Percentiles rank a stretch among this genome's conserved stretches.
phyloP scores from a whole-genome alignment of 2,797 vertebrate species.

The Paramormyrops hopkinsi region DNA sequence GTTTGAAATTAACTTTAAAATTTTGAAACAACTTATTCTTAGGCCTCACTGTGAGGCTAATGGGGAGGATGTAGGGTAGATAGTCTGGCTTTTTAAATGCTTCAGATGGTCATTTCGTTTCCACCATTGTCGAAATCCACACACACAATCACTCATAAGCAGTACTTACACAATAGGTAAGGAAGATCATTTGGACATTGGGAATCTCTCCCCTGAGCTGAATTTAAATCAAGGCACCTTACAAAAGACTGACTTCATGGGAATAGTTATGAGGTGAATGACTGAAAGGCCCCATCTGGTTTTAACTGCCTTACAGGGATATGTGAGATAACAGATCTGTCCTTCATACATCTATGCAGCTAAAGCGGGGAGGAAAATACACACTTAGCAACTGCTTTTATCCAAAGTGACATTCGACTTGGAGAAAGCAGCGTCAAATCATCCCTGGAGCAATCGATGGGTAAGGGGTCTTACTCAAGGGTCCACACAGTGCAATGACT shows the following conservation, averaged over 20 bases:
- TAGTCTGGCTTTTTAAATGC: not conserved
- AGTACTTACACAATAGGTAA: not conserved
- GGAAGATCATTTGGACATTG: not conserved
- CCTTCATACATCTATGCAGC: not conserved
- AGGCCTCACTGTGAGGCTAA: not conserved
- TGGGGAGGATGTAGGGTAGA: not conserved
- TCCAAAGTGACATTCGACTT: not conserved
- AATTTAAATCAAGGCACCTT: not conserved
- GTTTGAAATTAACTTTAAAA: not conserved
- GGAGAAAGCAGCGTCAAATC: not conserved
- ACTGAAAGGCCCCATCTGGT: not conserved
- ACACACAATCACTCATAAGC: not conserved
- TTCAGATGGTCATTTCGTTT: not conserved
- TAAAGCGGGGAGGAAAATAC: not conserved
- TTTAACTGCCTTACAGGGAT: not conserved
- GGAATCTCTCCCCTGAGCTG: not conserved
- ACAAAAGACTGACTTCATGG: not conserved
- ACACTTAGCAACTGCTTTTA: not conserved
- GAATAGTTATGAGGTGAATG: not conserved
- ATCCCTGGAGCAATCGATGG: not conserved
- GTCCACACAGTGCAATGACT: not conserved
- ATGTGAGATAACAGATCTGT: not conserved
- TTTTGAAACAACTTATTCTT: not conserved
- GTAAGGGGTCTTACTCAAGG: not conserved
- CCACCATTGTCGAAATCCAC: not conserved